Conservation (phyloP, 1,140 invertebrate species). For the Zaprionus lachaisei region DNA sequence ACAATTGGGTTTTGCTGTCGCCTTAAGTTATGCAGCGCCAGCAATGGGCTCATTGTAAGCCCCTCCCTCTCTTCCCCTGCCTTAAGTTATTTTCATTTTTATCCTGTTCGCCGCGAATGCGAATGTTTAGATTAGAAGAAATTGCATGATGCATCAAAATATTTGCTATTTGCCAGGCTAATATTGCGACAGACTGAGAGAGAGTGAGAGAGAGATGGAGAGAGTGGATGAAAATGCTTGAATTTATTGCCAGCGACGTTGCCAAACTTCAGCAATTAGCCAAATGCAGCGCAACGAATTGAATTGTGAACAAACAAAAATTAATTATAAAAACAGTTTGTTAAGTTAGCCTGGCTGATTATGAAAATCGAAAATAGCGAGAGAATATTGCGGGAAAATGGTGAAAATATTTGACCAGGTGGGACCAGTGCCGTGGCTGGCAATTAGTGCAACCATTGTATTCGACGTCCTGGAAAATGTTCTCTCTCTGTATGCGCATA, state of each 20-base stretch:
- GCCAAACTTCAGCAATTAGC: constrained; percentile 50
- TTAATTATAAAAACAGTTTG: constrained; percentile 44
- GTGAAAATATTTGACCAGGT: constrained; percentile 51
- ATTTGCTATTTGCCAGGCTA: constrained; percentile 70
- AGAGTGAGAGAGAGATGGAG: constrained; percentile 2
- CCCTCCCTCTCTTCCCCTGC: neutral
- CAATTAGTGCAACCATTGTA: constrained; percentile 62
- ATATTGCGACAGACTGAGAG: constrained; percentile 30
- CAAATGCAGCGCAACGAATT: constrained; percentile 45
- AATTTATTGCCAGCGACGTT: constrained; percentile 32
- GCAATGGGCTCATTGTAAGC: constrained; percentile 38
- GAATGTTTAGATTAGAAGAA: constrained; percentile 76
- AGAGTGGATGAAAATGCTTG: constrained; percentile 1
- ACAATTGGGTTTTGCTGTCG: constrained; percentile 67
- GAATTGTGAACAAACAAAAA: constrained; percentile 38
- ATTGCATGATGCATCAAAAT: constrained; percentile 79
- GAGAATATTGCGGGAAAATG: neutral
- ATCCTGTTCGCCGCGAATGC: constrained; percentile 58
- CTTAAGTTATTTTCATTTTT: constrained; percentile 64
- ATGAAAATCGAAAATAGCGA: neutral
- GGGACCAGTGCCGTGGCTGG: constrained; percentile 17
- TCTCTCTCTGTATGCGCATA: constrained; percentile 35
- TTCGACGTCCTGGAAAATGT: constrained; percentile 39
- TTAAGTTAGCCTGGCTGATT: constrained; percentile 29
- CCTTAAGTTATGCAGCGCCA: constrained; percentile 74